Evolutionary conservation across 2,797 vertebrate species (phyloP).

Genomic region (Enteromius paludinosus): DNA sequence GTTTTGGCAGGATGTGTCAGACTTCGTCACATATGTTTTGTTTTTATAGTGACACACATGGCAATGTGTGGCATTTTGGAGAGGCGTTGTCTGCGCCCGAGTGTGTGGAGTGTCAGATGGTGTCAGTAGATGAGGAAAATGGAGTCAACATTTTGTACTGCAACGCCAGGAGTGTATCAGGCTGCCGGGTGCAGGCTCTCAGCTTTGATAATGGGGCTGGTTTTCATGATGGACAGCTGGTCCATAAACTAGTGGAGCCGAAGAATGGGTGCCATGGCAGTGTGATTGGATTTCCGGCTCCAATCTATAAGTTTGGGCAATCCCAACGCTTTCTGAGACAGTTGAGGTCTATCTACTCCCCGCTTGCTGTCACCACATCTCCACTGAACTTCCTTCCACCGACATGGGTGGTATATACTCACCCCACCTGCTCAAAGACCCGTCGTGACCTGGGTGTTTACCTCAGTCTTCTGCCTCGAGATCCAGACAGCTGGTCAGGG

Average conservation of each 20-base stretch:
- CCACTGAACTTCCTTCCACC: slow-evolving; percentile 78
- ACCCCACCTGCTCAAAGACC: slow-evolving; percentile 83
- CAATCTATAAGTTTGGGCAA: slow-evolving; percentile 62
- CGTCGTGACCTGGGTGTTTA: slow-evolving; percentile 87
- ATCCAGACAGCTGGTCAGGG: slow-evolving; percentile 87
- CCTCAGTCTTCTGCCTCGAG: slow-evolving; percentile 87
- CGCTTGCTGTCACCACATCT: background rate
- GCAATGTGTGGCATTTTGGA: slow-evolving; percentile 85
- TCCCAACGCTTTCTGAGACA: slow-evolving; percentile 49
- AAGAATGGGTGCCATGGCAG: slow-evolving; percentile 92
- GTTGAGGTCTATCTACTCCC: slow-evolving; percentile 51
- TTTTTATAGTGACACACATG: slow-evolving; percentile 93
- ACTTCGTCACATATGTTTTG: slow-evolving; percentile 88
- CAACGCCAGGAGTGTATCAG: slow-evolving; percentile 89
- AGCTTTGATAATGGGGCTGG: slow-evolving; percentile 84
- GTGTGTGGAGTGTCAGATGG: slow-evolving; percentile 93
- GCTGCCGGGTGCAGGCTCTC: slow-evolving; percentile 89
- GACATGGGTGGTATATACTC: slow-evolving; percentile 91
- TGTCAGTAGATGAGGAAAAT: slow-evolving; percentile 85
- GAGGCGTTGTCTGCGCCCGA: slow-evolving; percentile 85
- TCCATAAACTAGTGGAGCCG: slow-evolving; percentile 86
- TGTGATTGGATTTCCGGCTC: slow-evolving; percentile 85
- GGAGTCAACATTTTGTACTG: slow-evolving; percentile 88
- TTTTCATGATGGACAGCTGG: slow-evolving; percentile 87
- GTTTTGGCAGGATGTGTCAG: slow-evolving; percentile 88